Percentiles rank a stretch among this genome's conserved stretches.
Conservation (phyloP, 2,797 vertebrate genomes). For the Tiaroga cobitis region DNA sequence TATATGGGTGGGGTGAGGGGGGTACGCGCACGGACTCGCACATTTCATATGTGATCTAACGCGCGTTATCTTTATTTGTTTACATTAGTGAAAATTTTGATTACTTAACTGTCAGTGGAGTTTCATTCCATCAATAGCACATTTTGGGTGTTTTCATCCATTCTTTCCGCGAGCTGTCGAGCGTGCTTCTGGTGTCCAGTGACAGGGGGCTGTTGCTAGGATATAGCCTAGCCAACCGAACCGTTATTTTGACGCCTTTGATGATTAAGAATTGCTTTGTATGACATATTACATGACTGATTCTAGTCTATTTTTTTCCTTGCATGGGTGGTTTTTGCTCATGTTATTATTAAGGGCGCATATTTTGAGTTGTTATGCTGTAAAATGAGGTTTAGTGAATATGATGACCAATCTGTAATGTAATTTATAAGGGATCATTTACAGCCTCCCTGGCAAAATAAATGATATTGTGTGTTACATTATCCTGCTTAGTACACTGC, state of each 20-base stretch:
- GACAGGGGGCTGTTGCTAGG: constrained; percentile 29
- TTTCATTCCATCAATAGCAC: not conserved
- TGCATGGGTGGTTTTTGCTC: not conserved
- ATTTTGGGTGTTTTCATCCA: not conserved
- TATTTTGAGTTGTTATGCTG: not conserved
- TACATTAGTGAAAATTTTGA: not conserved
- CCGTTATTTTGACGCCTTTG: constrained; percentile 51
- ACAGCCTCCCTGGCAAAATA: not conserved
- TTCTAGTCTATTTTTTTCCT: not conserved
- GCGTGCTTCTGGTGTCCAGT: not conserved
- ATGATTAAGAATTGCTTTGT: not conserved
- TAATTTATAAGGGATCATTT: not conserved
- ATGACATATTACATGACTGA: not conserved
- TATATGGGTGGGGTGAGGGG: constrained; percentile 78
- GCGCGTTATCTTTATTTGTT: constrained; percentile 26
- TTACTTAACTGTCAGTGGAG: not conserved
- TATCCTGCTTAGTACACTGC: not conserved
- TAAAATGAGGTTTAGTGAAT: not conserved
- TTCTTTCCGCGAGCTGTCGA: not conserved
- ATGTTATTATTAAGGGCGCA: not conserved
- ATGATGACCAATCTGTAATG: not conserved
- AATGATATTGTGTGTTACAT: not conserved
- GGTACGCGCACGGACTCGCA: constrained; percentile 51
- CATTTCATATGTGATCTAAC: constrained; percentile 13
- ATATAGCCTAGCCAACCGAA: constrained; percentile 48